Evolutionary conservation across 1,140 invertebrate species (phyloP), one percentile per base, ranked within the genome.

Genomic region (Diachasma alloeum): DNA sequence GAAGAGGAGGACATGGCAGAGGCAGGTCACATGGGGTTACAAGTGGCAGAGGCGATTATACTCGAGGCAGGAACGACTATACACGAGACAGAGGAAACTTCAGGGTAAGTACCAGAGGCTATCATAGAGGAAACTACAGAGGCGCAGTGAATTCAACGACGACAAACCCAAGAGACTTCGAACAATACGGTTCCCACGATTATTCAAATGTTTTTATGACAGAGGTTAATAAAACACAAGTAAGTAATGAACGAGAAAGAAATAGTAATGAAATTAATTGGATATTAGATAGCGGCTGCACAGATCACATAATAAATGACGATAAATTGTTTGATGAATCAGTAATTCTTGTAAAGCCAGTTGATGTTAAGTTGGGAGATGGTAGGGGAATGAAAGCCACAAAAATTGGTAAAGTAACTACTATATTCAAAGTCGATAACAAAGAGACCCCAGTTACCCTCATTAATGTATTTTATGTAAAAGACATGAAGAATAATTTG

Each of bases 361-460:
- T 80, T 46, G 79, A 82, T n/a, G 79, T 82, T 26, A 82, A 80
- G 80, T 72, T 82, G 1, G 81, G 73, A 15, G 81, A 82, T 66
- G 74, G 81, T 56, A 63, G 79, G 76, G 72, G 66, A 17, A 77
- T 80, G 42, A 80, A 80, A 72, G 77, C 56, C 4, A 80, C 79
- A 4, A 82, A 80, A 79, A 53, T 79, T 63, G 81, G 81, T 11
- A 75, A 78, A 76, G 36, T 82, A 31, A 15, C 17, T 19, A 79
- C 75, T 0, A 73, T 74, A 66, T 80, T 79, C 59, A 68, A 68
- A 13, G 77, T 80, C 46, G 44, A 78, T 75, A 56, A 24, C 13
- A 69, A 66, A 56, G 67, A 71, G 74, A 68, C 11, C 36, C 69
- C 53, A 68, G 72, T 81, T 17, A 77, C 26, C 39, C 66, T 76